Evolutionary conservation across 2,888 invertebrate species (phyloP), one percentile per base, ranked within the genome.

Genomic region (Orthosia gracilis): DNA sequence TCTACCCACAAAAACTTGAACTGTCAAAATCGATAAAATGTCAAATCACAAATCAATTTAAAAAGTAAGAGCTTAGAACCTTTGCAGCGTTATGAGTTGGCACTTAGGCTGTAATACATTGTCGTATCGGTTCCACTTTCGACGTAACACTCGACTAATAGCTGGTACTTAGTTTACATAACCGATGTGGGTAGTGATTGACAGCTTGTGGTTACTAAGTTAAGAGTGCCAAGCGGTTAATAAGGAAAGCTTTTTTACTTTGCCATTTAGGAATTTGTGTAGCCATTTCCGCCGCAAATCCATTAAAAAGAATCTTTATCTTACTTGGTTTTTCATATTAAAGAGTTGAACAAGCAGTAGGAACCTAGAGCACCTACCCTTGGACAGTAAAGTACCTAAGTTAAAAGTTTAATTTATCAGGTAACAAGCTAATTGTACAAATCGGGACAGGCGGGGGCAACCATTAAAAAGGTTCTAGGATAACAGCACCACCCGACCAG

Each of bases 171-270:
- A 85, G 83, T 73, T 86, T 92, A 90, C 92, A 89, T 91, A 92
- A 92, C 82, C 83, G 76, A 85, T 90, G 91, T 92, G 89, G 89
- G 88, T 82, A 81, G 85, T 88, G 91, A 90, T 90, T 91, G 89
- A 91, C 90, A 84, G 82, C 65, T 76, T 66, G 5, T 15, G 12
- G 26, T 49, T 21, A n/a, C 4, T 71, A 87, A 87, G 85, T 62
- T 50, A 86, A 45, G 77, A 79, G 85, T 80, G 82, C 18, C 18
- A 3, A 84, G 91, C 91, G 89, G 52, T 55, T 55, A n/a, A 12
- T 55, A n/a, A 12, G 5, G 1, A 45, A 21, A 9, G n/a, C 13
- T 23, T n/a, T 9, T 23, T 18, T 40, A 18, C 15, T 26, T 57
- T n/a, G 15, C 4, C 7, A 21, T 15, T 17, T 5, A 45, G n/a